Evolutionary conservation across 2,888 invertebrate species (phyloP).

Genomic region (Drosophila gaucha): DNA sequence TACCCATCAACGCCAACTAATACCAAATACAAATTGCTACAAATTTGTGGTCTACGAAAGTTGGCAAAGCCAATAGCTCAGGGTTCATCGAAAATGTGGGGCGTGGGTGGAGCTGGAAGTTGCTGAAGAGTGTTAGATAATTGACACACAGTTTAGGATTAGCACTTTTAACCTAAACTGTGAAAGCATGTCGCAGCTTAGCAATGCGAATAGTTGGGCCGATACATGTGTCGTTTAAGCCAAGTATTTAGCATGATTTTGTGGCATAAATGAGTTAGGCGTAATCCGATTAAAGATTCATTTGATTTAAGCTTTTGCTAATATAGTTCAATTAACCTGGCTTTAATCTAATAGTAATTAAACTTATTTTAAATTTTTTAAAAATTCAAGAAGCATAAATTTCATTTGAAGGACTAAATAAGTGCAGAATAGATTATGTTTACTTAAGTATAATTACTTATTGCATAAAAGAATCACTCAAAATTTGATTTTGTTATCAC

Average conservation of each 20-base stretch:
- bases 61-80: conserved; percentile 22
- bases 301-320: not conserved
- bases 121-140: conserved; percentile 23
- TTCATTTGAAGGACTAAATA: not conserved
- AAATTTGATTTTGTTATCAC: too few species aligned
- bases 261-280: not conserved
- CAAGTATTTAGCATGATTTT: conserved; percentile 15
- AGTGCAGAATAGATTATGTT: not conserved
- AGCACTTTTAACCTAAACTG: conserved; percentile 20
- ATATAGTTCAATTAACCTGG: not conserved
- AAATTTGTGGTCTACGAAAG: conserved; percentile 59
- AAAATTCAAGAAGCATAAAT: not conserved
- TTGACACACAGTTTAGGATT: conserved; percentile 54
- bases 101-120: not conserved
- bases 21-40: conserved; percentile 74
- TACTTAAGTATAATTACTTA: not conserved
- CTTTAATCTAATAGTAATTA: too few species aligned
- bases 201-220: conserved; percentile 25
- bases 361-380: too few species aligned
- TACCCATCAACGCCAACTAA: conserved; percentile 66
- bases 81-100: not conserved
- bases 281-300: not conserved
- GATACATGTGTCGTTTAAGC: conserved; percentile 23
- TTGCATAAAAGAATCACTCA: too few species aligned
- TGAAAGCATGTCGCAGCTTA: conserved; percentile 25